A percentile compares a stretch with the other conserved stretches of the same genome.
These are phyloP conservation scores for Diploscapter pachys DNA, from an alignment of 1,140 invertebrate species.

Conservation along the genomic window DNA sequence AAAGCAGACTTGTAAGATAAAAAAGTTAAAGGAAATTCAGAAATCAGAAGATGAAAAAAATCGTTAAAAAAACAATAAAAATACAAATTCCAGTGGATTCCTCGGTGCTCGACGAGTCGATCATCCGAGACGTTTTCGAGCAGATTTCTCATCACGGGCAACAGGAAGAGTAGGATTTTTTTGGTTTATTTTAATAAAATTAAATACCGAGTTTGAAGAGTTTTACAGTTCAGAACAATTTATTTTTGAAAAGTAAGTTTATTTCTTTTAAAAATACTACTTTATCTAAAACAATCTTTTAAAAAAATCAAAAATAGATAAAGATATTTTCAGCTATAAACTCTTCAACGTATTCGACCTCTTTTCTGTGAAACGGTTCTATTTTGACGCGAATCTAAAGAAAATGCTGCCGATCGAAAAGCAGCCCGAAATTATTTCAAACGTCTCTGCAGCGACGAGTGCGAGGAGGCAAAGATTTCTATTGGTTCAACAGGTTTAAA, in stretches of 20 bases:
- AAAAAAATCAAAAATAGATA: constrained; percentile 18
- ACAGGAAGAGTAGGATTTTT: constrained; percentile 26
- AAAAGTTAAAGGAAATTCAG: constrained; percentile 7
- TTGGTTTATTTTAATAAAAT: neutral
- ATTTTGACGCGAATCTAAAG: constrained; percentile 12
- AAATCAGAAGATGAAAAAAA: neutral
- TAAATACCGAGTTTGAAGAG: neutral
- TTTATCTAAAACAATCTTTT: constrained; percentile 32
- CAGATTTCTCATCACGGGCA: constrained; percentile 18
- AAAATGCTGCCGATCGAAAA: constrained; percentile 13
- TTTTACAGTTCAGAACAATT: neutral
- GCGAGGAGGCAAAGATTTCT: constrained; percentile 16
- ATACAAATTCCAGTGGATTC: constrained; percentile 19
- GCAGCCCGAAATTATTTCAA: neutral
- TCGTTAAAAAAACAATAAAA: constrained; percentile 6
- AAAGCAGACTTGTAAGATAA: constrained; percentile 23
- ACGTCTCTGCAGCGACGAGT: constrained; percentile 3
- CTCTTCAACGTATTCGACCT: constrained; percentile 43
- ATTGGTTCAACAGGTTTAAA: constrained; percentile 11
- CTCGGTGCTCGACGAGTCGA: constrained; percentile 7
- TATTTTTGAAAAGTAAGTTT: constrained; percentile 11
- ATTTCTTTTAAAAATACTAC: constrained; percentile 15
- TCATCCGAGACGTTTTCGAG: constrained; percentile 13
- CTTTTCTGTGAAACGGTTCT: constrained; percentile 22
- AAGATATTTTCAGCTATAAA: constrained; percentile 37